Base-by-base conservation (phyloP, 2,797 vertebrate species). In the Thaleichthys pacificus region DNA sequence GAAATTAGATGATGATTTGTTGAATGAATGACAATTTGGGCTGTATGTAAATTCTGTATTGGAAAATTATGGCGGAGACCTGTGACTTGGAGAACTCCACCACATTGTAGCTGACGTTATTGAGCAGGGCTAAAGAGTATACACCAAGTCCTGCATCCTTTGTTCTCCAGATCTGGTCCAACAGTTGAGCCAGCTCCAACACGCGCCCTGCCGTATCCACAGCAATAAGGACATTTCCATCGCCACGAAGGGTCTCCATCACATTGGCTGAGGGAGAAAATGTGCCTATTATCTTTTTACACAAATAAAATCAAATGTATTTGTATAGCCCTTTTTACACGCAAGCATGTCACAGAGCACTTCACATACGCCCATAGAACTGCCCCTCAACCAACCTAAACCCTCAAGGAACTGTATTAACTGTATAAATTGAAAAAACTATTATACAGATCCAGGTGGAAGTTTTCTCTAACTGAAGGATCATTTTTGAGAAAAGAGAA, bases 51-150 rank as follows among this genome's bases (percentile, higher is more conserved):
- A 14, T 17, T 9, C 4, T 66, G 42, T 24, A 21, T 26, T 47
- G 58, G 38, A 57, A 11, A 4, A 64, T 7, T 5, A 0, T 24
- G 42, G 57, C 15, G 15, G 6, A 77, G 88, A 99, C 98, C 97
- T 99, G 98, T 3, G 98, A 99, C 87, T 99, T 99, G 17, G 97
- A 99, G 86, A 99, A 99, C 89, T 99, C 98, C 90, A 99, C 97
- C 79, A 99, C 97, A 4, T 99, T 99, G 80, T 99, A 99, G 90
- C 98, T 99, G 92, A 99, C 98, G 0, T 99, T 99, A 89, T 99
- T 99, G 57, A 99, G 89, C 84, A 99, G 93, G 0, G 98, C 97
- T 3, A 99, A 85, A 0, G 98, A 98, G 77, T 99, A 99, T 65
- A 94, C 97, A 6, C 97, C 97, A 58, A 99, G 78, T 3, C 97